Evolutionary conservation across 2,113 vertebrate species (phyloP).

Genomic region (Microtus pennsylvanicus): DNA sequence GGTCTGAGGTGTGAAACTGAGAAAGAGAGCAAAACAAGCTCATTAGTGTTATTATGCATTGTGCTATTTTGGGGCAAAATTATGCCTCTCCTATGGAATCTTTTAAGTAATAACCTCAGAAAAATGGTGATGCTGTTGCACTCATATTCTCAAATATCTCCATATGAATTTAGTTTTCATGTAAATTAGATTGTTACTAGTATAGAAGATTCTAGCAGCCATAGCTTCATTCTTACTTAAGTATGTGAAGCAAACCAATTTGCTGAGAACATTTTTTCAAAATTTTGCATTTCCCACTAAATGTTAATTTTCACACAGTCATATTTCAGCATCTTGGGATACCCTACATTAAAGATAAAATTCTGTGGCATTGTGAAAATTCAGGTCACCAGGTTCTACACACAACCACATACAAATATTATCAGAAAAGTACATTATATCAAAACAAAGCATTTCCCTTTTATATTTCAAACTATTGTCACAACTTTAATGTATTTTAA

Average conservation of each 20-base stretch:
- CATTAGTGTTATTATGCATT: background rate
- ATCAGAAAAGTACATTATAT: background rate
- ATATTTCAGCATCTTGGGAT: slow-evolving; percentile 36
- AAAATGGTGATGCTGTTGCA: slow-evolving; percentile 37
- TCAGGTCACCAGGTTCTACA: background rate
- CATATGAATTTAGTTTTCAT: slow-evolving; percentile 67
- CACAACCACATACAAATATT: background rate
- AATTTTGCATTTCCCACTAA: slow-evolving; percentile 11
- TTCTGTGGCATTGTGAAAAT: background rate
- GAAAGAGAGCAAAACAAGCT: background rate
- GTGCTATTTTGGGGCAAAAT: slow-evolving; percentile 58
- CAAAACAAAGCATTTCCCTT: background rate
- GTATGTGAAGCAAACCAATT: slow-evolving; percentile 45
- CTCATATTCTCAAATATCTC: slow-evolving; percentile 50
- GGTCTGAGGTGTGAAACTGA: slow-evolving; percentile 34
- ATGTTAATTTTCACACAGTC: slow-evolving; percentile 58
- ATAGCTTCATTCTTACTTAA: slow-evolving; percentile 39
- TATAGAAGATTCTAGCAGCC: slow-evolving; percentile 28
- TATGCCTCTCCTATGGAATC: slow-evolving; percentile 59
- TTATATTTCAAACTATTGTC: slow-evolving; percentile 10
- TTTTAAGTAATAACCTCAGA: slow-evolving; percentile 62
- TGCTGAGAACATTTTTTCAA: slow-evolving; percentile 47
- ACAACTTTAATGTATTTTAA: slow-evolving; percentile 24
- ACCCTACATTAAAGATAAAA: background rate
- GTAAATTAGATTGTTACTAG: slow-evolving; percentile 54